Conservation (phyloP, 2,888 invertebrate species). For the Clepsis dumicolana region DNA sequence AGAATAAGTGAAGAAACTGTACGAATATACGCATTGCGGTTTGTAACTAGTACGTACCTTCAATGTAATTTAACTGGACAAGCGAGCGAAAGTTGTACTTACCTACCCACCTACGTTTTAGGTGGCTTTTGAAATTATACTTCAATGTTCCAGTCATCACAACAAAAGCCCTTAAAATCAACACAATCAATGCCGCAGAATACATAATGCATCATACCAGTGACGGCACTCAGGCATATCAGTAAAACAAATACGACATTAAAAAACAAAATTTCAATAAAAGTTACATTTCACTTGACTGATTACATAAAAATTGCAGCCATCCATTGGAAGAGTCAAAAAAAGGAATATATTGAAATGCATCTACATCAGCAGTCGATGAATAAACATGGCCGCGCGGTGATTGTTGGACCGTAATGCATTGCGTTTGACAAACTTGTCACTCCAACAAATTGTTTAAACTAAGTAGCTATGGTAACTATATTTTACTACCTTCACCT, state of each 20-base stretch:
- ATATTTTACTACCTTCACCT: no score
- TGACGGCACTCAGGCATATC: slow-evolving; percentile 36
- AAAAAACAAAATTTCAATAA: slow-evolving; percentile 47
- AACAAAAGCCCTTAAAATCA: neutral
- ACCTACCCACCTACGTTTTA: neutral
- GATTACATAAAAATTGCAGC: slow-evolving; percentile 50
- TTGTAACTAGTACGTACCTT: no score
- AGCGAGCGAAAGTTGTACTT: no score
- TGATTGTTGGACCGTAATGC: slow-evolving; percentile 46
- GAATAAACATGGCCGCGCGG: slow-evolving; percentile 46
- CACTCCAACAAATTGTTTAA: neutral
- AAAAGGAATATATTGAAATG: slow-evolving; percentile 48
- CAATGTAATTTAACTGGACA: no score
- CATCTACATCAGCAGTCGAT: slow-evolving; percentile 47
- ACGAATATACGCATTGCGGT: no score
- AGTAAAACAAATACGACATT: slow-evolving; percentile 29
- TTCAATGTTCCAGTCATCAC: neutral
- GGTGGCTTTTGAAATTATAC: no score
- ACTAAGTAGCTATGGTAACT: no score
- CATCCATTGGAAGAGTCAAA: slow-evolving; percentile 43
- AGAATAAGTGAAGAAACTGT: no score
- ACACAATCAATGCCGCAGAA: neutral
- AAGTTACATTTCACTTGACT: slow-evolving; percentile 45
- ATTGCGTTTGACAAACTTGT: neutral
- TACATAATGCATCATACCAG: slow-evolving; percentile 35